phyloP scores from a whole-genome alignment of 2,888 invertebrate species.

The Drosophila emarginata region DNA sequence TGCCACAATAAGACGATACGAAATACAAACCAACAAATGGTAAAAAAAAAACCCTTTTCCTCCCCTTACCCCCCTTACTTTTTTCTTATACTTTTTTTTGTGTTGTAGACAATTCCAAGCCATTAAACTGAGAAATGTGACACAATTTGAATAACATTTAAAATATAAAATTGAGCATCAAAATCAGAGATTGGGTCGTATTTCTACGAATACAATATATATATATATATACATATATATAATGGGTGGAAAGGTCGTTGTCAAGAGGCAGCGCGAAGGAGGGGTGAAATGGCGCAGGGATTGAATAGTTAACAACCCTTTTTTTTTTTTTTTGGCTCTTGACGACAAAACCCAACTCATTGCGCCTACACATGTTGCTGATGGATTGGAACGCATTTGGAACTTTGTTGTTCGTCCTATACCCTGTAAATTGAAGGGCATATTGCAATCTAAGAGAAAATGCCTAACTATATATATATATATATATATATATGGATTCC shows the following conservation, averaged over 20 bases:
- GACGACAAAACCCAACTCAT: conserved; percentile 38
- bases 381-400: conserved; percentile 6
- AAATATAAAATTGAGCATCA: conserved; percentile 77
- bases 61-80: background rate
- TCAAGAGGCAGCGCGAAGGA: no score
- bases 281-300: background rate
- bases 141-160: conserved; percentile 77
- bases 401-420: background rate
- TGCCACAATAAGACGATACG: conserved; percentile 40
- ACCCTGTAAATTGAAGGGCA: background rate
- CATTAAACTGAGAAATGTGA: conserved; percentile 77
- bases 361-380: conserved; percentile 46
- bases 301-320: background rate
- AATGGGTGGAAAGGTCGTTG: no score
- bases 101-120: conserved; percentile 64
- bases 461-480: no score
- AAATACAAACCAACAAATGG: background rate
- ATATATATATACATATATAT: no score
- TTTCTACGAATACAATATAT: background rate
- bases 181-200: conserved; percentile 39
- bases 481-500: no score
- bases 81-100: background rate
- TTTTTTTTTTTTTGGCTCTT: conserved; percentile 1
- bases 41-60: conserved; percentile 29
- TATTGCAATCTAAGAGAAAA: no score